Evolutionary conservation across 92 coral and sea anemone genomes (phyloP).

Genomic region (Phymanthus crucifer): DNA sequence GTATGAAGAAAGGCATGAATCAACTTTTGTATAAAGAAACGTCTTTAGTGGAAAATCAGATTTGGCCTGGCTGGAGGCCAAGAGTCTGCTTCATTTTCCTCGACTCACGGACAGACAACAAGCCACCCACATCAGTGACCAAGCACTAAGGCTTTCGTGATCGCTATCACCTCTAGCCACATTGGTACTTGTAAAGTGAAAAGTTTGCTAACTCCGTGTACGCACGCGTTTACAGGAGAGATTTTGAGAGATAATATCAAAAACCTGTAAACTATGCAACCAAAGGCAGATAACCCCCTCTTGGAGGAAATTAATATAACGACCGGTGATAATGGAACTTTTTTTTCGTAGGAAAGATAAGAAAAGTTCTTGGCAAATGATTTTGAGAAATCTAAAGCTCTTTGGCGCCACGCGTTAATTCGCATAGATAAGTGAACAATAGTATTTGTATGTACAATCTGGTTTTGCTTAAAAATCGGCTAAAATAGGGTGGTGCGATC

Average conservation of each 20-base stretch:
- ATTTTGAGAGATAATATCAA: not conserved
- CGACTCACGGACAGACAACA: not conserved
- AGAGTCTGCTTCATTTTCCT: not conserved
- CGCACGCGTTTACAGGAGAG: not conserved
- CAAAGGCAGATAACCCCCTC: not conserved
- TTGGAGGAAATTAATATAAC: not conserved
- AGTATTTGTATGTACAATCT: not conserved
- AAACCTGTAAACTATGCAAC: not conserved
- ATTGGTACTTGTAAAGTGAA: not conserved
- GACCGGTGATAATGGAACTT: not conserved
- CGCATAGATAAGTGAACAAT: not conserved
- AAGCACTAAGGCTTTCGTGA: not conserved
- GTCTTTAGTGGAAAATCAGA: no score
- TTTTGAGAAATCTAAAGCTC: not conserved
- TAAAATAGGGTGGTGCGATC: not conserved
- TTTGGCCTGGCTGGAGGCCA: not conserved
- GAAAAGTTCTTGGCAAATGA: not conserved
- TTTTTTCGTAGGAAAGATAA: not conserved
- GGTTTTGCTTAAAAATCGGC: not conserved
- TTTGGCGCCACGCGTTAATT: not conserved
- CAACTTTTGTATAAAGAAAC: no score
- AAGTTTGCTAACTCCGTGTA: not conserved
- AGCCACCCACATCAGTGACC: not conserved
- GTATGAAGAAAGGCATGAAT: no score
- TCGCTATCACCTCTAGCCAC: slow-evolving; percentile 1